Percentiles rank a stretch among this genome's conserved stretches.
phyloP scores from a whole-genome alignment of 2,113 vertebrate species.

The Gavialis gangeticus region DNA sequence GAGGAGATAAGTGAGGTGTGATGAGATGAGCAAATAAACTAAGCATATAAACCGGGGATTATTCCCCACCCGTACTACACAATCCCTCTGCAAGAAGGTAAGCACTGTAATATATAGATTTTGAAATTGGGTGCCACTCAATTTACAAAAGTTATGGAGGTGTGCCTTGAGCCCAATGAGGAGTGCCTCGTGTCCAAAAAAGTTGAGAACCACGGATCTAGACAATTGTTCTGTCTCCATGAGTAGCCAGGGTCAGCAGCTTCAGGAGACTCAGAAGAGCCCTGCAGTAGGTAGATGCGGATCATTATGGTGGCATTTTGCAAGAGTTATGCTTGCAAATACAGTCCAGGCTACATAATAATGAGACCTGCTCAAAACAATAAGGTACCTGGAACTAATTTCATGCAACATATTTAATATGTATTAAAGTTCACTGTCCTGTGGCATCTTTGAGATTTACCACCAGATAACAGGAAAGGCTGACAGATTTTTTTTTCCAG shows the following conservation, averaged over 20 bases:
- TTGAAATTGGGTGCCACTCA: too few relatives aligned
- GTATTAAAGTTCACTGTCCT: neutral
- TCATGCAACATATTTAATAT: neutral
- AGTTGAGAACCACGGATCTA: neutral
- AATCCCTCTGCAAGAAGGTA: too few relatives aligned
- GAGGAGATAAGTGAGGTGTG: too few relatives aligned
- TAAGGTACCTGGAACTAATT: neutral
- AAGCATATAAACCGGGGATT: too few relatives aligned
- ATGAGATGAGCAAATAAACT: too few relatives aligned
- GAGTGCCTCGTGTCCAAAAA: too few relatives aligned
- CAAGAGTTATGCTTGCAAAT: neutral
- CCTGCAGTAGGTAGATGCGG: fast-evolving
- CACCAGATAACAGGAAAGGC: neutral
- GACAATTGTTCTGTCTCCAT: neutral
- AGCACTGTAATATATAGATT: too few relatives aligned
- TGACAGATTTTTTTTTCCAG: neutral
- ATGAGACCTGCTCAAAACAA: neutral
- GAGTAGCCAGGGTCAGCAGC: neutral
- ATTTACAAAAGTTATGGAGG: too few relatives aligned
- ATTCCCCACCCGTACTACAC: too few relatives aligned
- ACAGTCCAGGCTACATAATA: neutral
- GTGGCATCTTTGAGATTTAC: neutral
- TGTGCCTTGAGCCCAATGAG: too few relatives aligned
- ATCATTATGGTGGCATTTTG: neutral
- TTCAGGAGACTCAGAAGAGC: neutral